Conservation (phyloP, 2,797 vertebrate genomes). For the Onychomys arenicola region DNA sequence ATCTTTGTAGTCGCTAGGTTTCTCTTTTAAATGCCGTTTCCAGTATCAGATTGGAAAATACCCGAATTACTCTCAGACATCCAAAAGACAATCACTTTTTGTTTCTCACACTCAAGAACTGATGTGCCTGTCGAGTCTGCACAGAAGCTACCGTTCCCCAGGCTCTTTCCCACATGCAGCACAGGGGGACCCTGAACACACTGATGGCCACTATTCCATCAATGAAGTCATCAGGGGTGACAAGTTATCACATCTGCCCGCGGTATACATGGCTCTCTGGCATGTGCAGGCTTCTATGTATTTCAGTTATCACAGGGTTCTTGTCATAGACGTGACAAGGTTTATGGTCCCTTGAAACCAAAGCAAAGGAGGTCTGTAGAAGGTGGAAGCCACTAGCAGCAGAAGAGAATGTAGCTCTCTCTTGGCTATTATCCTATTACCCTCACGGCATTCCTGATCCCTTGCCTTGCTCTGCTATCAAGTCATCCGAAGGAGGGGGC, state of each 20-base stretch:
- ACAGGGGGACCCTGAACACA: neutral
- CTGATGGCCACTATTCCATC: neutral
- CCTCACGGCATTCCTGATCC: no score
- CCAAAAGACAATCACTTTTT: neutral
- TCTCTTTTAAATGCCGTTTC: neutral
- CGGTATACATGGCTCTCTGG: neutral
- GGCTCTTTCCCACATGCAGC: neutral
- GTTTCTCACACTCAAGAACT: neutral
- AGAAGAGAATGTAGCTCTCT: neutral
- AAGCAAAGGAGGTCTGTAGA: neutral
- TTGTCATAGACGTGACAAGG: neutral
- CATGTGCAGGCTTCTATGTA: neutral
- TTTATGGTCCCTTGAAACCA: neutral
- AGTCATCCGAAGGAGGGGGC: neutral
- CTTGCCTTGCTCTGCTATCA: neutral
- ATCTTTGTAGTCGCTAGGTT: neutral
- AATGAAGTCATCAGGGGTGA: neutral
- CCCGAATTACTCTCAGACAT: neutral
- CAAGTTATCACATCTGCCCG: fast-evolving
- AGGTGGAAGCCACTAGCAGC: neutral
- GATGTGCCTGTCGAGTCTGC: neutral
- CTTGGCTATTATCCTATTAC: neutral
- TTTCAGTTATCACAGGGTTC: neutral
- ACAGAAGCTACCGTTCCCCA: neutral
- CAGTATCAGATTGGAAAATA: neutral